Percentiles rank a stretch among this genome's conserved stretches.
phyloP scores from a whole-genome alignment of 2,888 invertebrate species.

The Atethmia centrago region DNA sequence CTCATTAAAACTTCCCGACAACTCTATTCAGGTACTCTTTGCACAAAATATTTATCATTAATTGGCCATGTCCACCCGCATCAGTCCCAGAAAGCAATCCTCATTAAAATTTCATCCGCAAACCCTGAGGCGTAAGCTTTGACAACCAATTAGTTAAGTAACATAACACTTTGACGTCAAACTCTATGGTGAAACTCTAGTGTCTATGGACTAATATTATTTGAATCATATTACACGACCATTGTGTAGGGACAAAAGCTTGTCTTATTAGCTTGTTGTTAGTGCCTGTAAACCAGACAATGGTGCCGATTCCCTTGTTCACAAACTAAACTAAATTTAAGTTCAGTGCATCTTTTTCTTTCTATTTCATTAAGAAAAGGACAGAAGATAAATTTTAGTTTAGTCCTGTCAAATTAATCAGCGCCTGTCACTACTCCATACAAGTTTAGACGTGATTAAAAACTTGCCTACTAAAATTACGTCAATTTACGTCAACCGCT shows the following conservation, averaged over 20 bases:
- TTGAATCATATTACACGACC: slow-evolving; percentile 37
- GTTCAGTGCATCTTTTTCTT: no score
- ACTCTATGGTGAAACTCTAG: slow-evolving; percentile 38
- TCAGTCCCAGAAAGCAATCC: slow-evolving; percentile 75
- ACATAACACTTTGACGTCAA: slow-evolving; percentile 77
- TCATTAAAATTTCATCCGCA: slow-evolving; percentile 85
- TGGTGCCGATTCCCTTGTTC: no score
- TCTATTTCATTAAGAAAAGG: no score
- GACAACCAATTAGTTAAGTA: slow-evolving; percentile 78
- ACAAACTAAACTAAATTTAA: no score
- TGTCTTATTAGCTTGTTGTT: slow-evolving; percentile 18
- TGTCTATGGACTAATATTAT: slow-evolving; percentile 19
- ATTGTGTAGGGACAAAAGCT: slow-evolving; percentile 40
- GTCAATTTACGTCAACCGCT: no score
- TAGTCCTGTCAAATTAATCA: no score
- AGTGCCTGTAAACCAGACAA: background rate
- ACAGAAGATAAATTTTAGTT: no score
- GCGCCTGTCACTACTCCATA: no score
- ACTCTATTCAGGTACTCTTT: slow-evolving; percentile 24
- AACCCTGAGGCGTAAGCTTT: slow-evolving; percentile 75
- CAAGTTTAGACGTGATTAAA: no score
- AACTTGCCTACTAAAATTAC: no score
- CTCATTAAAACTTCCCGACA: slow-evolving; percentile 17
- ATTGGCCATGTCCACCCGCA: slow-evolving; percentile 78
- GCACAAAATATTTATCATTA: slow-evolving; percentile 65